phyloP scores from a whole-genome alignment of 2,113 vertebrate genomes.

The Mastomys natalensis region DNA sequence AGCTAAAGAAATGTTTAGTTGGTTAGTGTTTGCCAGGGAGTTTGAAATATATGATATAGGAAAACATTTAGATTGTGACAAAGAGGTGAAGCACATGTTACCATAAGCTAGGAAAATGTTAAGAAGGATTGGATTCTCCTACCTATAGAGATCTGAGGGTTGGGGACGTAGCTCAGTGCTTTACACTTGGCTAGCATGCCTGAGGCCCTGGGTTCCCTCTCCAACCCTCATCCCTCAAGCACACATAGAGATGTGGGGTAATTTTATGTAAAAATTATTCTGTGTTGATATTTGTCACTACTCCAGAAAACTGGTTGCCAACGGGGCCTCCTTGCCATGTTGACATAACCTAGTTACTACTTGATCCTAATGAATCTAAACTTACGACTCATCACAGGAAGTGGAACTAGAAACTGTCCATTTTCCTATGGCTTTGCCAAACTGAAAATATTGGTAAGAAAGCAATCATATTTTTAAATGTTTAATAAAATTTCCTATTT shows the following conservation, averaged over 20 bases:
- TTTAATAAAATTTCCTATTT: slow-evolving; percentile 47
- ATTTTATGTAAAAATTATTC: slow-evolving; percentile 68
- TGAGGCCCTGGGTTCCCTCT: background rate
- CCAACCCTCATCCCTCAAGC: too few relatives aligned
- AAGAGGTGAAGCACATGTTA: slow-evolving; percentile 70
- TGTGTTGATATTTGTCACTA: slow-evolving; percentile 67
- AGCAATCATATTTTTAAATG: slow-evolving; percentile 67
- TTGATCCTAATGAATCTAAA: slow-evolving; percentile 68
- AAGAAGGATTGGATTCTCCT: slow-evolving; percentile 76
- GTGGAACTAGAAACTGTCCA: slow-evolving; percentile 59
- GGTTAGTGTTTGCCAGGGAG: slow-evolving; percentile 58
- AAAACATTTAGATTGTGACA: slow-evolving; percentile 58
- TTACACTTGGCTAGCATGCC: background rate
- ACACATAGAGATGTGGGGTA: background rate
- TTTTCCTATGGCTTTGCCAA: slow-evolving; percentile 68
- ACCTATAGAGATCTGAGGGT: slow-evolving; percentile 77
- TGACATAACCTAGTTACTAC: background rate
- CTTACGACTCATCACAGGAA: slow-evolving; percentile 45
- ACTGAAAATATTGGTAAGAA: slow-evolving; percentile 68
- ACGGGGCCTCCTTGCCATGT: slow-evolving; percentile 55
- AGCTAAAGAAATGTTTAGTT: slow-evolving; percentile 64
- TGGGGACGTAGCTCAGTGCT: background rate
- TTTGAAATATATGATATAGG: slow-evolving; percentile 66
- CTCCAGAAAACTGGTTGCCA: slow-evolving; percentile 69
- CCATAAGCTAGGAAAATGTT: slow-evolving; percentile 52